Conservation (phyloP, 2,888 invertebrate species). For the Mesorhabditis sp. region DNA sequence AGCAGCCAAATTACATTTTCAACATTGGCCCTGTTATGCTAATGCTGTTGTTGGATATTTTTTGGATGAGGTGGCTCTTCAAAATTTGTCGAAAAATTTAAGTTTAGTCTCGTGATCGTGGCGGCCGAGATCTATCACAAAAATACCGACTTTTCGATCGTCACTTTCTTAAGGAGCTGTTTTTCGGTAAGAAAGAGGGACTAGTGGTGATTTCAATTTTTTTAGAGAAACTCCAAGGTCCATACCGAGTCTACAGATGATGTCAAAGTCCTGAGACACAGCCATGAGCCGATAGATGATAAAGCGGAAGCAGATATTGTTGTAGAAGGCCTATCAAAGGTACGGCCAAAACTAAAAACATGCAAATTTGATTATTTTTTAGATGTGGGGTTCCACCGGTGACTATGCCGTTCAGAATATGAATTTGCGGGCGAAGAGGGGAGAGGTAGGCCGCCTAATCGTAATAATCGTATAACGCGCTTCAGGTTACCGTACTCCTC, state of each 20-base stretch:
- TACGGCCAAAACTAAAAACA: background rate
- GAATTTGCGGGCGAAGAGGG: background rate
- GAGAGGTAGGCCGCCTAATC: background rate
- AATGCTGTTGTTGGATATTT: background rate
- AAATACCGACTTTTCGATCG: background rate
- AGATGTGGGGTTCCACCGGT: background rate
- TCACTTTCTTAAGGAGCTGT: background rate
- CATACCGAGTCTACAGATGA: background rate
- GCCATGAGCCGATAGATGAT: background rate
- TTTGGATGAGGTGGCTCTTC: constrained; percentile 4
- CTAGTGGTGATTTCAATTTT: background rate
- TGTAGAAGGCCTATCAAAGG: background rate
- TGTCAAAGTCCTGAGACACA: background rate
- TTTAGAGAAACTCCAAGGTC: background rate
- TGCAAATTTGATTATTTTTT: background rate
- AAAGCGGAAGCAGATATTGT: background rate
- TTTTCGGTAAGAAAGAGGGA: constrained; percentile 4
- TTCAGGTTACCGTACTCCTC: constrained; percentile 43
- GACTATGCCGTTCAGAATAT: background rate
- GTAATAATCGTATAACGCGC: background rate
- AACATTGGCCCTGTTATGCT: background rate
- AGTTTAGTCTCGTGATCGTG: background rate
- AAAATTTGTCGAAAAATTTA: background rate
- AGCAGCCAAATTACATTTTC: constrained; percentile 1
- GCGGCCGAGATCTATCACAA: background rate